Percentiles rank a stretch among this genome's conserved stretches.
Conservation (phyloP, 2,113 vertebrate genomes). For the Dolichotis patagonum region DNA sequence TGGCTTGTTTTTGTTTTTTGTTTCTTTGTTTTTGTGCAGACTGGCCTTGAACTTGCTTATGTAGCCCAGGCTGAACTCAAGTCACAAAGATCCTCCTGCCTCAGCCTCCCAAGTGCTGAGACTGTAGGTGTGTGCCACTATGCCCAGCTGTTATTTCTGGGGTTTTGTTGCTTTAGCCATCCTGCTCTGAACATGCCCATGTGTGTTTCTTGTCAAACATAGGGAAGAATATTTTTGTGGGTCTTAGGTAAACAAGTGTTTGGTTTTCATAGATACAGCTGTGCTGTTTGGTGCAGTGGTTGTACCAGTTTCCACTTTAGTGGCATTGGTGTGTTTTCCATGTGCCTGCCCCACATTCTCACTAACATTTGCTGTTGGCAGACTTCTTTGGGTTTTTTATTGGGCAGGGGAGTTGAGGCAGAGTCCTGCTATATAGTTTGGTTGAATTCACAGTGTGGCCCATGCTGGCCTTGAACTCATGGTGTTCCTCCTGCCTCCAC, state of each 20-base stretch:
- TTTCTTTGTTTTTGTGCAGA: neutral
- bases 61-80: neutral
- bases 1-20: no score
- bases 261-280: neutral
- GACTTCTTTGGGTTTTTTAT: neutral
- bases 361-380: neutral
- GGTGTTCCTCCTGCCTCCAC: neutral
- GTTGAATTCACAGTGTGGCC: neutral
- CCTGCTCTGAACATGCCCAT: neutral
- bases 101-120: neutral
- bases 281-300: neutral
- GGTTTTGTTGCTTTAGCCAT: neutral
- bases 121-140: neutral
- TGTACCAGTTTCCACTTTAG: neutral
- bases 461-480: neutral
- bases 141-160: no score
- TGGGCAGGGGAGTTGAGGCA: neutral
- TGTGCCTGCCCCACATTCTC: neutral
- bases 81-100: neutral
- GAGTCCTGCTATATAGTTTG: neutral
- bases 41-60: neutral
- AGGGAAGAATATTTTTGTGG: neutral
- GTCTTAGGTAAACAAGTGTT: neutral
- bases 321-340: neutral
- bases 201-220: neutral